These are phyloP conservation scores for Synergus gifuensis DNA, from an alignment of 2,888 invertebrate species.

Conservation along the genomic window DNA sequence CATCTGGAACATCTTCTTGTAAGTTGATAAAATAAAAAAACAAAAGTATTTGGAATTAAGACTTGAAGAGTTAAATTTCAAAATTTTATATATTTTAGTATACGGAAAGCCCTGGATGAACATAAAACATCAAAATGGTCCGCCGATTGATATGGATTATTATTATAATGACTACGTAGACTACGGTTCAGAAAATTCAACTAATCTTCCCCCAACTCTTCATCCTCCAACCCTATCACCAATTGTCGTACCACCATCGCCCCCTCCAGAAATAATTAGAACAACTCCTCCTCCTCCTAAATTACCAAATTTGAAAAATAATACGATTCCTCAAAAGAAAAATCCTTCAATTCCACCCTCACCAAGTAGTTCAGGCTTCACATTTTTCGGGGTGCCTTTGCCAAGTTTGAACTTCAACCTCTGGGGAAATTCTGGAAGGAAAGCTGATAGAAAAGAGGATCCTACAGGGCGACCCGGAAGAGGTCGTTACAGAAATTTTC, in stretches of 20 bases:
- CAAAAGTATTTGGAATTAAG: not conserved
- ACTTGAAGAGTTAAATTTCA: not conserved
- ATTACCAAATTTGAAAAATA: conserved; percentile 31
- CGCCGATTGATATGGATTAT: conserved; percentile 81
- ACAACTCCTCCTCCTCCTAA: conserved; percentile 34
- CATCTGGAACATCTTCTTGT: conserved; percentile 62
- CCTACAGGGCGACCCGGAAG: conserved; percentile 64
- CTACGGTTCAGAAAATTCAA: conserved; percentile 84
- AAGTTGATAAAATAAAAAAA: conserved; percentile 61
- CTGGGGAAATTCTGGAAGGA: conserved; percentile 78
- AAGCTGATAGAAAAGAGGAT: conserved; percentile 74
- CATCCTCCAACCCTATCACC: conserved; percentile 54
- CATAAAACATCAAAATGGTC: conserved; percentile 79
- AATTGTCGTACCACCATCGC: conserved; percentile 27
- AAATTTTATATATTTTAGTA: conserved; percentile 68
- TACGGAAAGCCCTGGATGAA: conserved; percentile 79
- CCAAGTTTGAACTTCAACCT: conserved; percentile 86
- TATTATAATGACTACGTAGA: conserved; percentile 91
- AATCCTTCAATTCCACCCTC: conserved; percentile 75
- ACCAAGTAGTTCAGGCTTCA: conserved; percentile 84
- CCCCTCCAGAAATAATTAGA: conserved; percentile 33
- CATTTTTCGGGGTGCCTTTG: conserved; percentile 91
- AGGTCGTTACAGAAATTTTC: conserved; percentile 75
- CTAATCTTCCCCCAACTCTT: conserved; percentile 75
- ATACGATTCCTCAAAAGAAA: conserved; percentile 59